Evolutionary conservation across 2,888 invertebrate species (phyloP).

Genomic region (Amblyteles armatorius): DNA sequence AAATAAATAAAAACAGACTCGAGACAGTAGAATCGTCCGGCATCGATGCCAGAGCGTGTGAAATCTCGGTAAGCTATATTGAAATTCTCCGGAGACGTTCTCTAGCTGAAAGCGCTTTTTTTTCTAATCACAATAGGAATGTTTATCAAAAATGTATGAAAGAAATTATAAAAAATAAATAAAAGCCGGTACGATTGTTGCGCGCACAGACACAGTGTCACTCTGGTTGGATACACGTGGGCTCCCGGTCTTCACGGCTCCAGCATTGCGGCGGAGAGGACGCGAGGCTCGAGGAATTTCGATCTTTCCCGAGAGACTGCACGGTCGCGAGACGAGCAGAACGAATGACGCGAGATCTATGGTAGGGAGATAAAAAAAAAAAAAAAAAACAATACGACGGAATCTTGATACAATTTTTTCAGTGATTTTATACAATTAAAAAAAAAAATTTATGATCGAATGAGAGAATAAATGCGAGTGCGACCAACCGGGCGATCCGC

Average conservation of each 20-base stretch:
- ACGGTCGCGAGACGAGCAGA: not conserved
- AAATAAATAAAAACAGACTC: constrained; percentile 2
- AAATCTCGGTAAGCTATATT: constrained; percentile 15
- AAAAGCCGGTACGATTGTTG: not conserved
- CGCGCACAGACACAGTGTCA: constrained; percentile 28
- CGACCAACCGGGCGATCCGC: constrained; percentile 64
- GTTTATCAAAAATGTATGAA: not conserved
- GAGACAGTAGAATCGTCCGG: constrained; percentile 51
- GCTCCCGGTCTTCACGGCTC: constrained; percentile 1
- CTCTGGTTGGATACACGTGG: constrained; percentile 29
- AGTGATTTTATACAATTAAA: not conserved
- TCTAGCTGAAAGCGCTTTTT: not conserved
- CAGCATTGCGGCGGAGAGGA: not conserved
- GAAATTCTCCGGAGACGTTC: not conserved
- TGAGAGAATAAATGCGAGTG: constrained; percentile 37
- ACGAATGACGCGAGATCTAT: not conserved
- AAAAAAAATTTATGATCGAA: not conserved
- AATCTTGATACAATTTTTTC: not conserved
- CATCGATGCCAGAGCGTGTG: constrained; percentile 23
- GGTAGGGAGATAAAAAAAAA: not conserved
- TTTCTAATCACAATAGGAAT: no score
- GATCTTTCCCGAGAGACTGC: not conserved
- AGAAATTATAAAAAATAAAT: not conserved
- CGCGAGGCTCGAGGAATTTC: not conserved
- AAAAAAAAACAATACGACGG: not conserved